These are phyloP conservation scores for Mionectes macconnelli DNA, from an alignment of 2,113 vertebrate species.

Conservation along the genomic window DNA sequence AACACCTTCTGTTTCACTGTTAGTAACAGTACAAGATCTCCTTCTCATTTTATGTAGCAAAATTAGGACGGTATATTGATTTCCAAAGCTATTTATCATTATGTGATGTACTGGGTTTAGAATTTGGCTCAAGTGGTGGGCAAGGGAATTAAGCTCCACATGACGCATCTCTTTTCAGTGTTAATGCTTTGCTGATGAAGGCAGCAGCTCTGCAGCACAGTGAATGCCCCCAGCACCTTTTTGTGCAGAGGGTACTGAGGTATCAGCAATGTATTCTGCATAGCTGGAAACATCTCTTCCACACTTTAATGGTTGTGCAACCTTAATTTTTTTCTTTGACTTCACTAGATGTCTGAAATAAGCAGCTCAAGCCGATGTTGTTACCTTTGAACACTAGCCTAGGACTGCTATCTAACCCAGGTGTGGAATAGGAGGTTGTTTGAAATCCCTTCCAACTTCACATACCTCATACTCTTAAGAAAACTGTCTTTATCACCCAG, in stretches of 20 bases:
- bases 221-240: background rate
- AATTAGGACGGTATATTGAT: background rate
- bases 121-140: background rate
- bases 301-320: background rate
- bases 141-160: background rate
- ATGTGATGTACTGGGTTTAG: fast-evolving
- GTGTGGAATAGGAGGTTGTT: background rate
- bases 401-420: background rate
- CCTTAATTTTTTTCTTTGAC: background rate
- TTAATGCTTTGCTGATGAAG: background rate
- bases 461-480: background rate
- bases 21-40: background rate
- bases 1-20: background rate
- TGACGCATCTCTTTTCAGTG: background rate
- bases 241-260: background rate
- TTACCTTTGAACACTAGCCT: background rate
- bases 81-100: background rate
- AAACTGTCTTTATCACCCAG: background rate
- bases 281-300: background rate
- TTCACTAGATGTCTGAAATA: background rate
- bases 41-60: background rate
- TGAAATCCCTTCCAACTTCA: background rate
- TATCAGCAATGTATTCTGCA: fast-evolving
- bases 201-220: background rate
- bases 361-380: background rate